Conservation (phyloP, 2,888 invertebrate species). For the Melanotus villosus region DNA sequence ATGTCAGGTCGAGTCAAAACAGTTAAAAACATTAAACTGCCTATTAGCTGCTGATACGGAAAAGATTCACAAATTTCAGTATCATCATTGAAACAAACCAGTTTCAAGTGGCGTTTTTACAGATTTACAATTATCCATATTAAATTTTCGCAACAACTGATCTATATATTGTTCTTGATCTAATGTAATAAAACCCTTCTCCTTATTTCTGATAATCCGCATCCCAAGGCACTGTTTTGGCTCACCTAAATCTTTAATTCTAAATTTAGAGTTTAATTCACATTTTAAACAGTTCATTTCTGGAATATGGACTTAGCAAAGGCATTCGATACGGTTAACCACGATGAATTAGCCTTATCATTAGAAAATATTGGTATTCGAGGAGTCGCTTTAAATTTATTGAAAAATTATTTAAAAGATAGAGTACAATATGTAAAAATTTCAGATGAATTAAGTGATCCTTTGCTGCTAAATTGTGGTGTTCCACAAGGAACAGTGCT, state of each 20-base stretch:
- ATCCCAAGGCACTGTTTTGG: slow-evolving; percentile 51
- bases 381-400: too few relatives aligned
- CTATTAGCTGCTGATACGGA: slow-evolving; percentile 47
- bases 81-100: not conserved
- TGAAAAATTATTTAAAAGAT: too few relatives aligned
- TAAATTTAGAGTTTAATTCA: slow-evolving; percentile 47
- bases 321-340: too few relatives aligned
- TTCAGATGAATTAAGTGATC: too few relatives aligned
- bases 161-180: slow-evolving; percentile 50
- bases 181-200: slow-evolving; percentile 42
- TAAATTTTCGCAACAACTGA: slow-evolving; percentile 46
- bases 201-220: slow-evolving; percentile 41
- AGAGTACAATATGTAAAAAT: too few relatives aligned
- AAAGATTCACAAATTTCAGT: slow-evolving; percentile 2
- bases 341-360: too few relatives aligned
- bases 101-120: slow-evolving; percentile 49
- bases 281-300: slow-evolving; percentile 36
- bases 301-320: too few relatives aligned
- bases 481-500: too few relatives aligned
- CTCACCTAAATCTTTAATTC: slow-evolving; percentile 52
- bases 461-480: too few relatives aligned
- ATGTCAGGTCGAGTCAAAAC: slow-evolving; percentile 52
- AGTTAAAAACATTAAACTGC: slow-evolving; percentile 47
- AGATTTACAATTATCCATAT: slow-evolving; percentile 48
- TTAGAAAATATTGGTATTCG: too few relatives aligned